A percentile compares a stretch with the other conserved stretches of the same genome.
Conservation (phyloP, 2,797 vertebrate species). For the Sebastes matsubarae region DNA sequence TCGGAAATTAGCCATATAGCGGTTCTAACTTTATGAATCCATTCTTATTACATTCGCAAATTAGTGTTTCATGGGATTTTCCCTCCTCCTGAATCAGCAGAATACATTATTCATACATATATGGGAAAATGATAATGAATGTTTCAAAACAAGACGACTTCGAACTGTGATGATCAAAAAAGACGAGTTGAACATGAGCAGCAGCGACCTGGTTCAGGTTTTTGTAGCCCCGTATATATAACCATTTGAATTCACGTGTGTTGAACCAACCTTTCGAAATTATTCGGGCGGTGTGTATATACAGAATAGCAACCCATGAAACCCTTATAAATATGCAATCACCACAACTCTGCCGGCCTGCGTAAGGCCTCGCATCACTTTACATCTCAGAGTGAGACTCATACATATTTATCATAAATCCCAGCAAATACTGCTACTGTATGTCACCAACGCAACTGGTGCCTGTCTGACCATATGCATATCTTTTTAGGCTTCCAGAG, state of each 20-base stretch:
- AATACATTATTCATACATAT: conserved; percentile 61
- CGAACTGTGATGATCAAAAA: conserved; percentile 39
- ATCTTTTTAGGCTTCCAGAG: conserved; percentile 88
- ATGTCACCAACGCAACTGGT: conserved; percentile 35
- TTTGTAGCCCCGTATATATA: conserved; percentile 27
- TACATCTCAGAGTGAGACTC: conserved; percentile 53
- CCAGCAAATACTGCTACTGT: conserved; percentile 33
- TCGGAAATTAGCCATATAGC: conserved; percentile 34
- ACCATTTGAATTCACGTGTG: conserved; percentile 39
- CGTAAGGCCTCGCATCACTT: conserved; percentile 52
- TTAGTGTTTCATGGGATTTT: conserved; percentile 59
- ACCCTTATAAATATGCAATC: conserved; percentile 68
- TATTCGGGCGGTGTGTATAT: conserved; percentile 38
- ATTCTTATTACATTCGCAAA: conserved; percentile 51
- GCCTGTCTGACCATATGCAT: conserved; percentile 34
- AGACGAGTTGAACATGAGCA: conserved; percentile 49
- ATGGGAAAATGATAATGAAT: conserved; percentile 53
- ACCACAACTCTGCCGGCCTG: conserved; percentile 29
- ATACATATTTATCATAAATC: conserved; percentile 64
- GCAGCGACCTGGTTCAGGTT: conserved; percentile 28
- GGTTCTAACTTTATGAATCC: conserved; percentile 41
- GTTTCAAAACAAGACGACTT: conserved; percentile 39
- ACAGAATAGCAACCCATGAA: conserved; percentile 31
- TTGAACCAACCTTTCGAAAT: conserved; percentile 41
- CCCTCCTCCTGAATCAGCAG: conserved; percentile 55